Evolutionary conservation across 2,888 invertebrate species (phyloP).

Genomic region (Zhuqinia jingwanae): DNA sequence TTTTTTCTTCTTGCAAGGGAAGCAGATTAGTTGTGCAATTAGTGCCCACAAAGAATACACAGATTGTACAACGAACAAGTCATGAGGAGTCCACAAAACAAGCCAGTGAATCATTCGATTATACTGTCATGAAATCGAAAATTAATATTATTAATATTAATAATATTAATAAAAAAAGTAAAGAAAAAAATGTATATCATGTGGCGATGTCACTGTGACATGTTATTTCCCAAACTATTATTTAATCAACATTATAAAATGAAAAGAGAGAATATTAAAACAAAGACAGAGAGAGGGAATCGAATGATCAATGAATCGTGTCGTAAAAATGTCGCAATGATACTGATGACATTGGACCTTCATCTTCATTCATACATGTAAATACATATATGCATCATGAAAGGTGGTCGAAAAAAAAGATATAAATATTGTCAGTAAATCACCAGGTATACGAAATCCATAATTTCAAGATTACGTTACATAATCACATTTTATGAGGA

Average conservation of each 20-base stretch:
- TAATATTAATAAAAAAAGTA: background rate
- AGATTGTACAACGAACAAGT: too few species aligned
- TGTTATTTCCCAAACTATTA: conserved; percentile 41
- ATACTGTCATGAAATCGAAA: background rate
- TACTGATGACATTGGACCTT: too few species aligned
- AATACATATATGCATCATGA: background rate
- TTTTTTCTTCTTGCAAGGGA: too few species aligned
- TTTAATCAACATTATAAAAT: background rate
- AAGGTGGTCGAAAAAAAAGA: conserved; percentile 3
- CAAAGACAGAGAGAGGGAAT: too few species aligned
- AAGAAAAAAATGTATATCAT: conserved; percentile 46
- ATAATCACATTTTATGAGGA: conserved; percentile 43
- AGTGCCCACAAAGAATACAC: too few species aligned
- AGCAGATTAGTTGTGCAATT: too few species aligned
- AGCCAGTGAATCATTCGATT: background rate
- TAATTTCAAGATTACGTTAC: conserved; percentile 54
- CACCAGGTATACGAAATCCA: conserved; percentile 55
- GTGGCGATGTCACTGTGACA: conserved; percentile 59
- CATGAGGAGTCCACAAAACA: too few species aligned
- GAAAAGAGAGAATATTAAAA: background rate
- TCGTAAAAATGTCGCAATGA: background rate
- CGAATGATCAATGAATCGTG: conserved; percentile 29
- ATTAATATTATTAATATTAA: background rate
- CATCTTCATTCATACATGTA: background rate
- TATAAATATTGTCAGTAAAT: conserved; percentile 25